These are phyloP conservation scores for Tethya wilhelma DNA, from an alignment of 37 sponge, comb jelly and placozoan species.

Conservation along the genomic window DNA sequence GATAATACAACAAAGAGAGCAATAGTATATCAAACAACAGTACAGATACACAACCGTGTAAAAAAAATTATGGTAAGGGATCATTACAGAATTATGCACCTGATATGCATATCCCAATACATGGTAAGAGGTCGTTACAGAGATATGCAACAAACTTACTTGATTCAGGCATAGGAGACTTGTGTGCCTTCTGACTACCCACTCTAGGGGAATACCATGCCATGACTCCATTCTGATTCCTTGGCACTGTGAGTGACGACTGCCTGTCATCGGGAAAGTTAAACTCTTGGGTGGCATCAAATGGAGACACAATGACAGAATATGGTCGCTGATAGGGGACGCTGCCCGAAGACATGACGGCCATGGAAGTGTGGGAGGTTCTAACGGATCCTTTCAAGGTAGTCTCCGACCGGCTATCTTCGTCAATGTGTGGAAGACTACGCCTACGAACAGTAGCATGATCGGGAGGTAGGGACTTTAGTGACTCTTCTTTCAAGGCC, in stretches of 20 bases:
- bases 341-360: not conserved
- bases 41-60: not conserved
- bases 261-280: not conserved
- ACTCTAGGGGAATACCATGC: not conserved
- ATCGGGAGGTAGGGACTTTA: not conserved
- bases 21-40: not conserved
- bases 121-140: no score
- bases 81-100: no score
- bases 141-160: not conserved
- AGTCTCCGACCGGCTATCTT: not conserved
- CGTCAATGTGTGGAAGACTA: not conserved
- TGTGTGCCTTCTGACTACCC: no score
- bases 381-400: not conserved
- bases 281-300: not conserved
- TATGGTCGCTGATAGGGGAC: conserved; percentile 11
- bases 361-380: not conserved
- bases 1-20: not conserved
- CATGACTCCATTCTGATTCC: not conserved
- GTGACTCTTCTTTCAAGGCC: not conserved
- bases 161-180: no score
- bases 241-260: not conserved
- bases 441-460: not conserved
- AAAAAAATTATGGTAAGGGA: no score
- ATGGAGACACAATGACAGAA: conserved; percentile 12
- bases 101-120: no score